Evolutionary conservation across 2,888 invertebrate species (phyloP).

Genomic region (Tetrapedia diversipes): DNA sequence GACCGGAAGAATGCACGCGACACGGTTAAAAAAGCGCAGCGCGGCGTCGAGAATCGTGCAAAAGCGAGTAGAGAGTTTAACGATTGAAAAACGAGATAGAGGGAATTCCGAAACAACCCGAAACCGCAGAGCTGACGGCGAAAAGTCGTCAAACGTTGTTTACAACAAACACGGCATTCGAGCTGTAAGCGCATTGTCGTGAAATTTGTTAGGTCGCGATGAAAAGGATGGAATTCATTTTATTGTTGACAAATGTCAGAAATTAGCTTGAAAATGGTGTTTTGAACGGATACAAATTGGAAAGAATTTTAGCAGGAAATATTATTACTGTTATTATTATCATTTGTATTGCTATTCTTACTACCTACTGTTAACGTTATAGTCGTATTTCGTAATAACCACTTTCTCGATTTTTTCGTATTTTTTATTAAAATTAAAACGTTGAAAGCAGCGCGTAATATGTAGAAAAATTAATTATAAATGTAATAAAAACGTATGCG

Average conservation of each 20-base stretch:
- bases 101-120: background rate
- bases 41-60: background rate
- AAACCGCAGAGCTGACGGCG: background rate
- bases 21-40: background rate
- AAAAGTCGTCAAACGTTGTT: conserved; percentile 5
- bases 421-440: too few species aligned
- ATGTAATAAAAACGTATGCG: background rate
- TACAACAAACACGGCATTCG: background rate
- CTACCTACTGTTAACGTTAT: too few species aligned
- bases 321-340: too few species aligned
- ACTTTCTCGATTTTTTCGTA: too few species aligned
- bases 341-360: too few species aligned
- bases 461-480: background rate
- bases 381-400: too few species aligned
- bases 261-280: too few species aligned
- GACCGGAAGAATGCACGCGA: background rate
- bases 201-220: background rate
- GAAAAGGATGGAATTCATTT: background rate
- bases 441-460: too few species aligned
- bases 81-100: background rate
- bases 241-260: too few species aligned
- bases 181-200: background rate
- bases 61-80: background rate
- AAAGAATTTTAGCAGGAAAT: too few species aligned
- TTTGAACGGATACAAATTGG: too few species aligned